Evolutionary conservation across 2,797 vertebrate species (phyloP).

Genomic region (Helostoma temminkii): DNA sequence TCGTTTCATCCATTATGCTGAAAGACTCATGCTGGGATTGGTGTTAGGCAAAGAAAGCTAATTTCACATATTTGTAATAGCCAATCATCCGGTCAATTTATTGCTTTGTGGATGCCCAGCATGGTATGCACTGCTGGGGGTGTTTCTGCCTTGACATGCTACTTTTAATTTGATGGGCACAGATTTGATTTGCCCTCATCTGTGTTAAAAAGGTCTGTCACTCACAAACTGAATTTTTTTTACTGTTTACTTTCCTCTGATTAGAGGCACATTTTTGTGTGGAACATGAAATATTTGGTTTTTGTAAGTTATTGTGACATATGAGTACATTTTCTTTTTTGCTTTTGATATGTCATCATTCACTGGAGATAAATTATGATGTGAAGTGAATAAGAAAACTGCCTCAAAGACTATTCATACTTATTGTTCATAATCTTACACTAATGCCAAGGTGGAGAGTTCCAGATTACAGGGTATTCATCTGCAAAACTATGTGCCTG

Average conservation of each 20-base stretch:
- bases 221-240: slow-evolving; percentile 45
- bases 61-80: slow-evolving; percentile 69
- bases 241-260: slow-evolving; percentile 24
- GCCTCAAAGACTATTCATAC: not conserved
- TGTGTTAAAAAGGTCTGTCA: slow-evolving; percentile 60
- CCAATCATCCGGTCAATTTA: slow-evolving; percentile 67
- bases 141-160: slow-evolving; percentile 55
- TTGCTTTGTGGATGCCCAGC: slow-evolving; percentile 63
- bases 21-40: slow-evolving; percentile 57
- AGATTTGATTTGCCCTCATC: slow-evolving; percentile 65
- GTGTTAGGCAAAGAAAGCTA: slow-evolving; percentile 59
- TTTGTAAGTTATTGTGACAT: slow-evolving; percentile 23
- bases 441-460: not conserved
- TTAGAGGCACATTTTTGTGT: slow-evolving; percentile 6
- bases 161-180: slow-evolving; percentile 64
- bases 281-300: slow-evolving; percentile 12
- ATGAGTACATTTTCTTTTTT: not conserved
- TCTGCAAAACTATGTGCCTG: slow-evolving; percentile 2
- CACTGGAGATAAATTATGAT: slow-evolving; percentile 7
- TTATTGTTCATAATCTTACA: too few species aligned
- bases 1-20: slow-evolving; percentile 53
- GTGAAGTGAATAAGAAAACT: slow-evolving; percentile 1
- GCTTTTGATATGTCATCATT: slow-evolving; percentile 4
- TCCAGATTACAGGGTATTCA: not conserved
- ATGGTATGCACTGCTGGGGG: slow-evolving; percentile 34